phyloP scores from a whole-genome alignment of 35 echinoderm and acorn worm species.

The Acanthaster planci region DNA sequence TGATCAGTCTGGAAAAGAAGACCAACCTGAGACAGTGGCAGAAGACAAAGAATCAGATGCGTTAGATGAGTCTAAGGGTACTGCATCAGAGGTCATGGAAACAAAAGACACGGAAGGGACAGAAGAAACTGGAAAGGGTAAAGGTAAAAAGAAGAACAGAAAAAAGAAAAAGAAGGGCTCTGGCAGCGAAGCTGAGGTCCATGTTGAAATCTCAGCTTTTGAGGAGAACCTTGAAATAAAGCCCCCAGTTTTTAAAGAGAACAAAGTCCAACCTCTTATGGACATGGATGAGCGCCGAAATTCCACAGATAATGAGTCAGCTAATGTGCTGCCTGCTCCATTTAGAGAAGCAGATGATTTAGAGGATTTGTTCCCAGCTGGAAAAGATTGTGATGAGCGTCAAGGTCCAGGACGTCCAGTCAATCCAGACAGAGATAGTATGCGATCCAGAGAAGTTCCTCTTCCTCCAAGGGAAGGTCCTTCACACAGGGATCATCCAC shows the following conservation, averaged over 20 bases:
- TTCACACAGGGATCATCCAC: not conserved
- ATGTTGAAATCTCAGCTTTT: not conserved
- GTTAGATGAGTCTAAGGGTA: not conserved
- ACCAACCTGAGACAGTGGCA: not conserved
- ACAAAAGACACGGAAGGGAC: not conserved
- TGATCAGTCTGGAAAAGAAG: not conserved
- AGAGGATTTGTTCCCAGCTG: slow-evolving; percentile 5
- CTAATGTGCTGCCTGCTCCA: slow-evolving; percentile 11
- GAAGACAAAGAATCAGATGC: not conserved
- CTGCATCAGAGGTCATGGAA: not conserved
- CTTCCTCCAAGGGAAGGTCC: not conserved
- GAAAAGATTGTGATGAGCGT: slow-evolving; percentile 1
- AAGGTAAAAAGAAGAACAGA: not conserved
- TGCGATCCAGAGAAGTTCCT: not conserved
- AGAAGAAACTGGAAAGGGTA: not conserved
- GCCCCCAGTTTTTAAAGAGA: slow-evolving; percentile 4
- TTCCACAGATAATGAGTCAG: not conserved
- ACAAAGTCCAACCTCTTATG: slow-evolving; percentile 9
- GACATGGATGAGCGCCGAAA: slow-evolving; percentile 14
- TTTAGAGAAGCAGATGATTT: slow-evolving; percentile 25
- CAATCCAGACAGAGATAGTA: too few species aligned
- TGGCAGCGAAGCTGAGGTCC: not conserved
- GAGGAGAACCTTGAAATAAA: slow-evolving; percentile 12
- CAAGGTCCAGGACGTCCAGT: not conserved
- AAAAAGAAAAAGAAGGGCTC: slow-evolving; percentile 18